phyloP scores from a whole-genome alignment of 92 coral and sea anemone species.

The Siderastrea radians region DNA sequence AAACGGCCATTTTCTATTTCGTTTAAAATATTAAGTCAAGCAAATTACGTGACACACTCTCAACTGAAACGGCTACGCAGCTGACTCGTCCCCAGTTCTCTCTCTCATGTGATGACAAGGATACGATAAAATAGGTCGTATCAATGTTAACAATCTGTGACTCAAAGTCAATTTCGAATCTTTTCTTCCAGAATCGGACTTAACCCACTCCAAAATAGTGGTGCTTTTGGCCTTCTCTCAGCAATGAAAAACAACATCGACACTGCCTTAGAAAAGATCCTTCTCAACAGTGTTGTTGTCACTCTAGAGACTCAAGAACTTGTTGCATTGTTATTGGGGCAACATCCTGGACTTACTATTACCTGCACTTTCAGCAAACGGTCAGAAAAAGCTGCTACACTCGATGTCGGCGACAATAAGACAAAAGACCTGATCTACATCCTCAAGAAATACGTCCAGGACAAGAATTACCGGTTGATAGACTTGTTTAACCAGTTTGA shows the following conservation, averaged over 20 bases:
- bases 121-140: background rate
- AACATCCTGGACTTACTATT: slow-evolving; percentile 74
- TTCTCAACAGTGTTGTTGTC: slow-evolving; percentile 85
- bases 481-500: slow-evolving; percentile 97
- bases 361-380: slow-evolving; percentile 79
- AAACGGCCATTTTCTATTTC: too few species aligned
- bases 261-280: slow-evolving; percentile 77
- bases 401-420: slow-evolving; percentile 62
- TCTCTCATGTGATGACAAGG: too few species aligned
- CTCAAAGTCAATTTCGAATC: background rate
- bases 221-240: slow-evolving; percentile 78
- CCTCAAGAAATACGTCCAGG: slow-evolving; percentile 84
- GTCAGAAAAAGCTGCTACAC: slow-evolving; percentile 54
- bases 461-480: slow-evolving; percentile 86
- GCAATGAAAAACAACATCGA: slow-evolving; percentile 85
- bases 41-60: too few species aligned
- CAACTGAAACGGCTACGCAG: too few species aligned
- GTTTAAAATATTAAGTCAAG: too few species aligned
- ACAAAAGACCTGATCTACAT: slow-evolving; percentile 67
- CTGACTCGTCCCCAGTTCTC: too few species aligned
- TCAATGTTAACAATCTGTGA: too few species aligned
- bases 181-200: slow-evolving; percentile 73
- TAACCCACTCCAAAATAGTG: slow-evolving; percentile 83
- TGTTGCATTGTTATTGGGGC: slow-evolving; percentile 67
- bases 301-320: slow-evolving; percentile 80